Evolutionary conservation across 2,113 vertebrate genomes (phyloP), one percentile per base, ranked within the genome.

Genomic region (Oreochromis niloticus): DNA sequence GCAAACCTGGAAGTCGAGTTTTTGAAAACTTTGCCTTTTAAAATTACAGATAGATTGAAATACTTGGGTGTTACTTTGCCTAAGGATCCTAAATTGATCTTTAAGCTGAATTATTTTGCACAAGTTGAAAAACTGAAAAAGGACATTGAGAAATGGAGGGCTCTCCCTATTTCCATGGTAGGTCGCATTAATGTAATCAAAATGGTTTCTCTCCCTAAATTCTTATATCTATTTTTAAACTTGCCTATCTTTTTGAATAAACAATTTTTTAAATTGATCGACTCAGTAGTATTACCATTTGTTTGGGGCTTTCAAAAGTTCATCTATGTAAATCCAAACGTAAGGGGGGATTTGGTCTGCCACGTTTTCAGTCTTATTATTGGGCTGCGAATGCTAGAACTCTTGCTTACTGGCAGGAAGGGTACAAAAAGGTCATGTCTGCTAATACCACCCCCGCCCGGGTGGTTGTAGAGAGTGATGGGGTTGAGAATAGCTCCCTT

Each of bases 161-260:
- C 27, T 5, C 52, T 55, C 0, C 4, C 55, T 56, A 14, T 14
- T 14, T 56, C 55, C 55, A 56, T 27, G 22, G 22, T 56, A 56
- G 55, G 55, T 27, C 0, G 0, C 55, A 13, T 56, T 56, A 56
- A 0, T 2, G 6, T 56, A 56, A 56, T 56, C 11, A 7, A 56
- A 27, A 56, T 56, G 6, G 6, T 56, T 56, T 14, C 11, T 27
- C 22, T 56, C 22, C 55, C 22, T 56, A 27, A 27, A 56, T 27
- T 56, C 22, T 56, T 56, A 56, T 10, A 52, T 1, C 54, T 56
- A 56, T 56, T 56, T 56, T 56, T 13, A 56, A 56, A 56, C 0
- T 27, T 56, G 6, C 22, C 52, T 55, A 0, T 55, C 0, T 55
- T 22, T 55, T 55, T 55, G n/a, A 55, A 4, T 55, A 55, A 22